Percentiles rank a stretch among this genome's conserved stretches.
Evolutionary conservation across 2,797 vertebrate genomes (phyloP).

Genomic region (Lagodon rhomboides): DNA sequence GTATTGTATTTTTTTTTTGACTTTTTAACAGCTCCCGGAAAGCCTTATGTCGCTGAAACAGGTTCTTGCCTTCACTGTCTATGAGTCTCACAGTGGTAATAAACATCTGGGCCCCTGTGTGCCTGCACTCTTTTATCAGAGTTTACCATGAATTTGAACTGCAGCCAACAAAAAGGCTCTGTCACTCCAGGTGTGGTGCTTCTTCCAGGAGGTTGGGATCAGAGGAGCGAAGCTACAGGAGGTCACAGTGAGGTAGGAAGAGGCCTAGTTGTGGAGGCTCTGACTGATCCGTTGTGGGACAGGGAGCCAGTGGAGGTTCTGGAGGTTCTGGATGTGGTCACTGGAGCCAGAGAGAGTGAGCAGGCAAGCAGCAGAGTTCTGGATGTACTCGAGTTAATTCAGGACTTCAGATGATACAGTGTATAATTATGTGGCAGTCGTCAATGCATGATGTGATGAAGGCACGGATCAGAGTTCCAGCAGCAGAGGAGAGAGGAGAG

Average conservation of each 20-base stretch:
- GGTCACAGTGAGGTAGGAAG: neutral
- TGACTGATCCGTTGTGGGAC: neutral
- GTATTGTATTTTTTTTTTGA: slow-evolving; percentile 38
- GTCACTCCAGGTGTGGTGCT: neutral
- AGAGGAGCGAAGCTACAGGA: neutral
- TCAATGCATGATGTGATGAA: neutral
- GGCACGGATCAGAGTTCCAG: neutral
- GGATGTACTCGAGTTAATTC: neutral
- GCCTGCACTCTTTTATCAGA: slow-evolving; percentile 27
- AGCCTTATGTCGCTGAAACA: slow-evolving; percentile 30
- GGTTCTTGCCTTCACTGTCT: slow-evolving; percentile 22
- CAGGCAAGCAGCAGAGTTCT: neutral
- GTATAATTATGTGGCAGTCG: neutral
- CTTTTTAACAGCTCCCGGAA: slow-evolving; percentile 41
- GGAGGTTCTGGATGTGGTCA: neutral
- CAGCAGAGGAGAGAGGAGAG: neutral
- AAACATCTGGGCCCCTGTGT: slow-evolving; percentile 40
- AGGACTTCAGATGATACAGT: neutral
- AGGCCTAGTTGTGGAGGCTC: neutral
- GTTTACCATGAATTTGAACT: neutral
- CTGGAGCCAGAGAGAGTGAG: neutral
- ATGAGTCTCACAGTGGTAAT: slow-evolving; percentile 29
- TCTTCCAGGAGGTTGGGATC: neutral
- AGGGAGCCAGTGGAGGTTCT: neutral
- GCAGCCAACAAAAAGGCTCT: neutral